phyloP scores from a whole-genome alignment of 2,113 vertebrate species.

The Mobula birostris region DNA sequence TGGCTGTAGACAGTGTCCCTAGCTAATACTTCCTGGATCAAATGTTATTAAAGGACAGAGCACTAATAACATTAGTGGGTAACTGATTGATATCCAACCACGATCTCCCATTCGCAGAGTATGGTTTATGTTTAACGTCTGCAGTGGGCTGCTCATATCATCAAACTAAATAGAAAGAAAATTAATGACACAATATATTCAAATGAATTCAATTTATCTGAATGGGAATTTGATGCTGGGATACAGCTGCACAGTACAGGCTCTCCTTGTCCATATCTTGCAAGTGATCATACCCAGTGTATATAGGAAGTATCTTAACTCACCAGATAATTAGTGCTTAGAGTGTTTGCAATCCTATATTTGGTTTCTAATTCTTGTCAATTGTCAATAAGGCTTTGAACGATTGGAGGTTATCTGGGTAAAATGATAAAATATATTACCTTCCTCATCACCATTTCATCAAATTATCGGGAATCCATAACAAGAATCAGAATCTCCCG shows the following conservation, averaged over 20 bases:
- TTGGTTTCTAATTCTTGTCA: neutral
- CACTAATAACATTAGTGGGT: neutral
- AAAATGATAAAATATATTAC: neutral
- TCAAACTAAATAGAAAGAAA: neutral
- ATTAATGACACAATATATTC: conserved; percentile 10
- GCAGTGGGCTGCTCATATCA: neutral
- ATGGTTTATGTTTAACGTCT: neutral
- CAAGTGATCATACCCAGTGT: neutral
- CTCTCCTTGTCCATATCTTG: neutral
- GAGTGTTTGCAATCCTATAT: neutral
- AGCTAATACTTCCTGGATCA: neutral
- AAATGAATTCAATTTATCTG: conserved; percentile 1
- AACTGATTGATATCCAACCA: neutral
- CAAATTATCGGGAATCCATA: neutral
- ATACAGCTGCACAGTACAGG: neutral
- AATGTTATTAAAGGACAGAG: neutral
- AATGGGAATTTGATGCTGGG: neutral
- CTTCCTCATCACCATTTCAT: neutral
- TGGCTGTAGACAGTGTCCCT: neutral
- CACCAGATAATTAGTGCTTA: neutral
- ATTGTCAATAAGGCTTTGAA: neutral
- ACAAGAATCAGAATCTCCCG: neutral
- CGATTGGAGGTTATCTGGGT: neutral
- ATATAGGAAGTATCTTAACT: neutral
- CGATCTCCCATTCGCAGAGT: neutral